Conservation (phyloP, 2,888 invertebrate genomes). For the Drosophila parthenogenetica region DNA sequence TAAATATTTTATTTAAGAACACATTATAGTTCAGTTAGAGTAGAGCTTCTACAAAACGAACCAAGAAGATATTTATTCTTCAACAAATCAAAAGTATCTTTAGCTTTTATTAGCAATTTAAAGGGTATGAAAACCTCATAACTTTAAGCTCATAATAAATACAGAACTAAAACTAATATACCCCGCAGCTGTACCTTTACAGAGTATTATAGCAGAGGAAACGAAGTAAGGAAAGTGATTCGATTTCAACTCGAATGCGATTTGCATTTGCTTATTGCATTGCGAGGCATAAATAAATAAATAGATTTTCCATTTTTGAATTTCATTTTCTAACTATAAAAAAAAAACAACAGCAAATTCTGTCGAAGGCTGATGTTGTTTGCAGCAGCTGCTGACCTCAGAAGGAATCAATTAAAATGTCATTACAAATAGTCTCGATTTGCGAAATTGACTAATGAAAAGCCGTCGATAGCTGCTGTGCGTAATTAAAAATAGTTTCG, state of each 20-base stretch:
- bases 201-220: constrained; percentile 20
- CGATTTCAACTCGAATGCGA: constrained; percentile 38
- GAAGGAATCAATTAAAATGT: constrained; percentile 58
- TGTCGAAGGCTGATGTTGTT: constrained; percentile 29
- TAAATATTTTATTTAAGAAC: too few relatives aligned
- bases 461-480: constrained; percentile 44
- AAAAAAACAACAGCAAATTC: constrained; percentile 12
- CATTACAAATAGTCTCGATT: constrained; percentile 38
- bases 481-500: constrained; percentile 72
- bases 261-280: constrained; percentile 44
- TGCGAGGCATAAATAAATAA: constrained; percentile 41
- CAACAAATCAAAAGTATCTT: too few relatives aligned
- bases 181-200: neutral
- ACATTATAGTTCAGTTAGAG: neutral
- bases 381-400: constrained; percentile 5
- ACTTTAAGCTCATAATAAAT: too few relatives aligned
- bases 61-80: too few relatives aligned
- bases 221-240: constrained; percentile 23
- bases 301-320: constrained; percentile 39
- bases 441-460: constrained; percentile 34
- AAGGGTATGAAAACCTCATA: too few relatives aligned
- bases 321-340: constrained; percentile 23
- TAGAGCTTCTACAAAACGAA: neutral
- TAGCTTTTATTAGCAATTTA: too few relatives aligned
- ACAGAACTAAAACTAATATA: too few relatives aligned